Percentiles rank a stretch among this genome's conserved stretches.
These are phyloP conservation scores for Ornithoptera priamus DNA, from an alignment of 2,888 invertebrate genomes.

Conservation along the genomic window DNA sequence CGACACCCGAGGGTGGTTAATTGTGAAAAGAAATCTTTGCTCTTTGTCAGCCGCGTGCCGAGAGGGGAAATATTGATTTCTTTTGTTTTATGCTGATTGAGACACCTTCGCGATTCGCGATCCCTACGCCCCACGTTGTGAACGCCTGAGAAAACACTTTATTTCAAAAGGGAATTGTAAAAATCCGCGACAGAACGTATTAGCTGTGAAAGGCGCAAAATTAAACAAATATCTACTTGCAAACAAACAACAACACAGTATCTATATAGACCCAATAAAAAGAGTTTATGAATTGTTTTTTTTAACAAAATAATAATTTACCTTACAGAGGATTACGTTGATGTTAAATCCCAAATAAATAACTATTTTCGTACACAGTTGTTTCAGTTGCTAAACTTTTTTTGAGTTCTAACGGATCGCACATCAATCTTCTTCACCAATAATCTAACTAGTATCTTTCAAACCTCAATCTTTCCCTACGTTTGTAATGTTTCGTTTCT, in stretches of 20 bases:
- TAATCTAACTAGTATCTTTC: slow-evolving; percentile 49
- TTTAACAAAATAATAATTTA: not conserved
- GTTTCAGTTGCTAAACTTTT: not conserved
- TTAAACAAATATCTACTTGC: slow-evolving; percentile 2
- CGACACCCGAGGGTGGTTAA: slow-evolving; percentile 73
- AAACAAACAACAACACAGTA: no score
- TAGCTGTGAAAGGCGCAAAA: slow-evolving; percentile 31
- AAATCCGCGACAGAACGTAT: slow-evolving; percentile 41
- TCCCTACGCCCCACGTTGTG: slow-evolving; percentile 52
- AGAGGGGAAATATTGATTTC: slow-evolving; percentile 76
- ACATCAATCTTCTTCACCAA: slow-evolving; percentile 67
- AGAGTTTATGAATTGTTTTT: not conserved
- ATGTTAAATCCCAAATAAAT: not conserved
- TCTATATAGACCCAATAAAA: no score
- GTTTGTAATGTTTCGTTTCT: slow-evolving; percentile 29
- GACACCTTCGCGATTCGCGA: slow-evolving; percentile 74
- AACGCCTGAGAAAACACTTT: slow-evolving; percentile 74
- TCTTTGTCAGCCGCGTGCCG: slow-evolving; percentile 72
- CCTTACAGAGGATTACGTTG: not conserved
- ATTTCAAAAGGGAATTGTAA: slow-evolving; percentile 61
- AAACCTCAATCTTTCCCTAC: slow-evolving; percentile 44
- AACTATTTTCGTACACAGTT: not conserved
- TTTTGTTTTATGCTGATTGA: slow-evolving; percentile 81
- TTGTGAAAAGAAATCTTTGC: slow-evolving; percentile 81
- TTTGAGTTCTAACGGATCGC: slow-evolving; percentile 28